Evolutionary conservation across 2,797 vertebrate species (phyloP), one percentile per base, ranked within the genome.

Genomic region (Orestias chungarensis): DNA sequence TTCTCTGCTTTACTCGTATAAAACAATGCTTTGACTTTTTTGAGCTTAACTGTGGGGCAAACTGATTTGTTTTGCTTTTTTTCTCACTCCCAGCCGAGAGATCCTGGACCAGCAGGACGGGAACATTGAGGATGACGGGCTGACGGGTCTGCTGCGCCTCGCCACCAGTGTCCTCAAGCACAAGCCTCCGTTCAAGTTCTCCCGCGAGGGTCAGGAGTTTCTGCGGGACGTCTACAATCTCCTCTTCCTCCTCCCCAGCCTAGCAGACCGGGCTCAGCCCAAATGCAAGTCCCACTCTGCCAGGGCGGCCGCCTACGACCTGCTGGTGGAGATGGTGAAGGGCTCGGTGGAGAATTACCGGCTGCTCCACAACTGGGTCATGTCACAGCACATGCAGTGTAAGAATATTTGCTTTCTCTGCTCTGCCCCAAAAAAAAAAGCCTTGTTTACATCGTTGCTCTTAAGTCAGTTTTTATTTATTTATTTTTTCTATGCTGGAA

Each of bases 321-420:
- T 99, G 78, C 91, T 99, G 89, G 97, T 99, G 87, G 98, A 99
- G 87, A 97, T 98, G 89, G 97, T 99, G 18, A 99, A 98, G 79
- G 97, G 97, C 7, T 99, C 97, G 0, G 96, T 97, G 86, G 97
- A 99, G 78, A 99, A 99, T 93, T 99, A 99, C 93, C 94, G 98
- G 42, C 95, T 99, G 64, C 96, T 99, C 42, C 98, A 99, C 93
- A 99, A 99, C 93, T 99, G 97, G 97, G 98, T 99, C 73, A 99
- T 99, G 98, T 96, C 98, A 0, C 98, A 99, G 85, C 98, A 99
- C 90, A 98, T 99, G 97, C 98, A 99, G 85, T 95, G 98, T 99
- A 93, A 97, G 86, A 8, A 44, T 0, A 1, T 4, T 1, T 23
- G 1, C 20, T 31, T 0, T 14, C 42, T 43, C 6, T n/a, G 0